phyloP scores from a whole-genome alignment of 2,113 vertebrate species.

The Sciurus niger region DNA sequence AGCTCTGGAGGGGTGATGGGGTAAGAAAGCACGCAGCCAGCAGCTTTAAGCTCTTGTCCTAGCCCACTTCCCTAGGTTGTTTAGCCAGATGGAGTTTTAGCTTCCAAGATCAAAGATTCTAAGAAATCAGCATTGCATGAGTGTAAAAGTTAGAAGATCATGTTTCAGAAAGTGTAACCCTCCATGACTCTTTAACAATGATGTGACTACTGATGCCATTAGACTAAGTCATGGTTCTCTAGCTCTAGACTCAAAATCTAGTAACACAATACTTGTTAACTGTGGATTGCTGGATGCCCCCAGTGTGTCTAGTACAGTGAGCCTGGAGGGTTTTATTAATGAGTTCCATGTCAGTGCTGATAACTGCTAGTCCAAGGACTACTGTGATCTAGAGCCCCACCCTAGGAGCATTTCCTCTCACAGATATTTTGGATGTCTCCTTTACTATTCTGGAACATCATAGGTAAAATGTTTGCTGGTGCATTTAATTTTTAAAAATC shows the following conservation, averaged over 20 bases:
- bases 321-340: not conserved
- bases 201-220: not conserved
- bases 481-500: not conserved
- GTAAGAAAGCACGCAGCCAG: accelerated
- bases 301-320: not conserved
- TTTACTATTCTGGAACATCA: not conserved
- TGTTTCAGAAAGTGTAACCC: not conserved
- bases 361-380: not conserved
- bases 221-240: not conserved
- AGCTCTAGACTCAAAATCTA: not conserved
- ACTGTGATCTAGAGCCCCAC: not conserved
- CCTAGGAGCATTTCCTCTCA: not conserved
- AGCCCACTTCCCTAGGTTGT: not conserved
- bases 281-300: too few species aligned
- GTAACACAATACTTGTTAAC: not conserved
- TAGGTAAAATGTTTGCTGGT: not conserved
- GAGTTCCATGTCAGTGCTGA: not conserved
- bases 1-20: accelerated
- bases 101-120: not conserved
- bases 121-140: not conserved
- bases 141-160: not conserved
- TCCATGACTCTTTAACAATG: not conserved
- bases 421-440: not conserved
- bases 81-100: not conserved
- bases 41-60: not conserved